Base-by-base conservation (phyloP, 1,140 invertebrate genomes). In the Panagrolaimus sp. region DNA sequence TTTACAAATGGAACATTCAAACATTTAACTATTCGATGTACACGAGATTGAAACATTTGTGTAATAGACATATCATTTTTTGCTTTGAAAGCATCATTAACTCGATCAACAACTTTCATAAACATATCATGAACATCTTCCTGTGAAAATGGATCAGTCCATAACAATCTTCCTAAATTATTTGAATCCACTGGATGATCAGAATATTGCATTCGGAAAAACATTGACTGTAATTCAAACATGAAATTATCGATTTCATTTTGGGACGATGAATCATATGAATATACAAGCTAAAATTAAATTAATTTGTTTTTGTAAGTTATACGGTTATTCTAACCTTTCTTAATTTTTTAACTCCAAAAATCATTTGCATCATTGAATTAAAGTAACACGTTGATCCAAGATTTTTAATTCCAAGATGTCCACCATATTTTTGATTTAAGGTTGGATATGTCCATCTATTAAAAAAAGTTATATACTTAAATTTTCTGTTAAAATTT, bases 41-140 rank as follows among this genome's bases (percentile, higher is more conserved):
- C 27, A n/a, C 20, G 20, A 11, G 9, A 25, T 20, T 57, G 13
- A 27, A 57, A 57, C 9, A 57, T 20, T 11, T 57, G 20, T 11
- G 14, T 57, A 27, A 57, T 13, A 11, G 20, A 16, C 14, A 16
- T 20, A 64, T 45, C 31, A 38, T 64, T 14, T 43, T 64, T 43
- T 20, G 11, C 43, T 5, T 64, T 23, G 5, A 64, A 16, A 64
- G 43, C 63, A 11, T 16, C 20, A 20, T 20, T 42, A 13, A 64
- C 27, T 14, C 63, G 31, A 38, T 42, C 31, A 3, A 64, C 16
- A 13, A 45, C 9, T 20, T 42, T 42, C 31, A 64, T 43, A 43
- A 64, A 64, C 31, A 43, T 64, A 20, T 43, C 63, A 43, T 64
- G 31, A 64, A 64, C 31, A n/a, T 64, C 43, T 42, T 64, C 43